These are phyloP conservation scores for Nephrotoma guestfalica DNA, from an alignment of 2,888 invertebrate species.

Conservation along the genomic window DNA sequence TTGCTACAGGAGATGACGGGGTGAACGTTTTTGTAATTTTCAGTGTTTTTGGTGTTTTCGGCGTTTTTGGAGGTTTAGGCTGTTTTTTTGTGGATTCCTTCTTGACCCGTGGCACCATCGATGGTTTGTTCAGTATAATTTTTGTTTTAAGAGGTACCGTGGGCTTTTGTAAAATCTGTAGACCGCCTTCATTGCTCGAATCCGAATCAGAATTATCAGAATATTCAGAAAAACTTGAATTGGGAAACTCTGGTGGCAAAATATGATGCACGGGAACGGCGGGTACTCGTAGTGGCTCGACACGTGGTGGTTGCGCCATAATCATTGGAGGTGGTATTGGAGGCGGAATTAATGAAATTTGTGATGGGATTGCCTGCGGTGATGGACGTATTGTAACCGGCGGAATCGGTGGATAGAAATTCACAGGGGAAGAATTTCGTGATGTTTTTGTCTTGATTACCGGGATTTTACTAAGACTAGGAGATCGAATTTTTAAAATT, in stretches of 20 bases:
- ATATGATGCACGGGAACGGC: conserved; percentile 16
- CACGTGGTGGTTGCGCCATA: conserved; percentile 12
- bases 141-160: conserved; percentile 6
- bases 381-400: conserved; percentile 24
- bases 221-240: conserved; percentile 5
- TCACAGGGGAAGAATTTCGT: conserved; percentile 12
- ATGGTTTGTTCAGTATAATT: conserved; percentile 10
- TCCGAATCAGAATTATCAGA: conserved; percentile 30
- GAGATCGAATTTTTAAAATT: conserved; percentile 13
- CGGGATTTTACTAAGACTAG: neutral
- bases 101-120: conserved; percentile 14
- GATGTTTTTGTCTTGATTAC: conserved; percentile 8
- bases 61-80: neutral
- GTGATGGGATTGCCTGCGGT: conserved; percentile 21
- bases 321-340: conserved; percentile 14
- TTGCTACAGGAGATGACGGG: neutral
- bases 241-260: conserved; percentile 9
- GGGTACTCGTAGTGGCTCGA: conserved; percentile 17
- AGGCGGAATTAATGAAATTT: conserved; percentile 5
- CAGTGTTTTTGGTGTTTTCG: neutral
- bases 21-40: neutral
- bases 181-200: conserved; percentile 1
- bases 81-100: neutral
- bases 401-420: conserved; percentile 33
- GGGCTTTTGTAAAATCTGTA: conserved; percentile 8